Evolutionary conservation across 2,113 vertebrate species (phyloP).

Genomic region (Chloropsis hardwickii): DNA sequence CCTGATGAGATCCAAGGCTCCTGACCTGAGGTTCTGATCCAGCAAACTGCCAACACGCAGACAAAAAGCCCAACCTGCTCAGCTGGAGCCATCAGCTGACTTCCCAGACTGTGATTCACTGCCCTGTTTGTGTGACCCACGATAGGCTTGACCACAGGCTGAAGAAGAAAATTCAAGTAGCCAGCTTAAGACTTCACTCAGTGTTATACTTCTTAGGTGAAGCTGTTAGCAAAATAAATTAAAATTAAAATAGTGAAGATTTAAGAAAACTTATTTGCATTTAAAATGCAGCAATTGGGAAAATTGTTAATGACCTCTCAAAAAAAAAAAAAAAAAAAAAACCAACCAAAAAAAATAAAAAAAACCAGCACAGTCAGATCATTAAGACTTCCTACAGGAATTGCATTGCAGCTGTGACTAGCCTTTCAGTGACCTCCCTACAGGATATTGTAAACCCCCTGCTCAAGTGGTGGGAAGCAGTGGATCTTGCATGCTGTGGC

Average conservation of each 20-base stretch:
- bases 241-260: neutral
- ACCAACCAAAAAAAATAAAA: neutral
- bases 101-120: neutral
- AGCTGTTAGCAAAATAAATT: neutral
- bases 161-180: neutral
- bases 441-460: neutral
- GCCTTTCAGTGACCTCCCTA: neutral
- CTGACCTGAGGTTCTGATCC: neutral
- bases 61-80: neutral
- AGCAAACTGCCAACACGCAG: neutral
- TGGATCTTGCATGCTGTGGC: neutral
- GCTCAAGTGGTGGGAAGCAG: neutral
- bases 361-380: neutral
- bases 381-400: neutral
- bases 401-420: neutral
- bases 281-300: neutral
- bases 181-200: neutral
- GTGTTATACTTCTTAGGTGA: neutral
- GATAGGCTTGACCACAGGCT: neutral
- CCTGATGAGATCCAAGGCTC: constrained; percentile 22
- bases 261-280: neutral
- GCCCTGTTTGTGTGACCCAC: neutral
- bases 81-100: neutral
- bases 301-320: neutral
- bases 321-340: neutral